A percentile compares a stretch with the other conserved stretches of the same genome.
These are phyloP conservation scores for Desmodus rotundus DNA, from an alignment of 2,113 vertebrate genomes.

Conservation along the genomic window DNA sequence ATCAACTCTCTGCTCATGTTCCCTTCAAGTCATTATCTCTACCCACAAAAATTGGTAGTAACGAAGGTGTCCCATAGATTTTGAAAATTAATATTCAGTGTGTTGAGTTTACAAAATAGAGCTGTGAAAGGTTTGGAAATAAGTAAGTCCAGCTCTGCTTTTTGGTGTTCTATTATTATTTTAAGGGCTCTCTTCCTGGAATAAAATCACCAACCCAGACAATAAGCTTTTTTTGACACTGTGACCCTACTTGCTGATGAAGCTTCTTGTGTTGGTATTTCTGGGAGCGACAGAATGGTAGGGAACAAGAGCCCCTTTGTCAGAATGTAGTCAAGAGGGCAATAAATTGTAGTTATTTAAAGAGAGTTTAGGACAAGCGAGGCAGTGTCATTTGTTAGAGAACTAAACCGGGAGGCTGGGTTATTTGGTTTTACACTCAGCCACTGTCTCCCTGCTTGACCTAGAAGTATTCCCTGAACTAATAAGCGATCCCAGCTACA, in stretches of 20 bases:
- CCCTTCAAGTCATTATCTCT: conserved; percentile 55
- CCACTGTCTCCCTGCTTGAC: not conserved
- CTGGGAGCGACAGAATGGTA: conserved; percentile 41
- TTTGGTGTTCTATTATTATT: conserved; percentile 28
- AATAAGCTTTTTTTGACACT: conserved; percentile 64
- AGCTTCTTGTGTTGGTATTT: conserved; percentile 48
- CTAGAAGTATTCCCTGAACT: not conserved
- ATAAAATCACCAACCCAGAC: conserved; percentile 60
- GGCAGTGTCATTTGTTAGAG: conserved; percentile 7
- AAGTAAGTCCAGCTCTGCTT: not conserved
- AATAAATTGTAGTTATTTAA: conserved; percentile 53
- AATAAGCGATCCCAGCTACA: not conserved
- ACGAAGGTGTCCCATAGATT: conserved; percentile 3
- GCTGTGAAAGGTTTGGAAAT: not conserved
- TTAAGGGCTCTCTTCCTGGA: conserved; percentile 56
- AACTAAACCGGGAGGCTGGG: not conserved
- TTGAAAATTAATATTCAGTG: conserved; percentile 40
- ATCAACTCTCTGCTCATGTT: conserved; percentile 47
- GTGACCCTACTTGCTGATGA: conserved; percentile 46
- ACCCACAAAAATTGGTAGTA: conserved; percentile 5
- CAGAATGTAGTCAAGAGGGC: conserved; percentile 26
- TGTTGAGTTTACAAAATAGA: not conserved
- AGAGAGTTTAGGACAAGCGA: conserved; percentile 26
- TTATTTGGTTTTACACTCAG: not conserved
- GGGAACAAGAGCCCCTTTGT: conserved; percentile 66